Conservation (phyloP, 2,888 invertebrate genomes). For the Vannuccia rotundouncinata region DNA sequence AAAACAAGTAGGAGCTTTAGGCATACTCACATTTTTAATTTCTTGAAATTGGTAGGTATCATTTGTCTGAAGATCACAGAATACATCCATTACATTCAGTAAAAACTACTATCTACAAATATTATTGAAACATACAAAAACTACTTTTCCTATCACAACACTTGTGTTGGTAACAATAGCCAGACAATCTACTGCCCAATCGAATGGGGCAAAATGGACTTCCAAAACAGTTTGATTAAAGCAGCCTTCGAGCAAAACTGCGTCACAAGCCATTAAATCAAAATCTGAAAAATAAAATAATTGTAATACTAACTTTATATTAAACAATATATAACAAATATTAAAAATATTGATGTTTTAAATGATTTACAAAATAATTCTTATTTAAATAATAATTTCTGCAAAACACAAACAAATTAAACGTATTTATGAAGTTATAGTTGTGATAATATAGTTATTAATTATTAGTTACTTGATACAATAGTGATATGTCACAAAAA, state of each 20-base stretch:
- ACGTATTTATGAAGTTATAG: too few relatives aligned
- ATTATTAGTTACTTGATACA: too few relatives aligned
- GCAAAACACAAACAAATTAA: too few relatives aligned
- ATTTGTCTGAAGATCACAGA: not conserved
- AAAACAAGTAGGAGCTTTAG: not conserved
- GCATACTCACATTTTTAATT: not conserved
- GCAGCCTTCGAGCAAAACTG: not conserved
- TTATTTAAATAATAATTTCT: too few relatives aligned
- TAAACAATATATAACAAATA: too few relatives aligned
- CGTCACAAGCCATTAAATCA: slow-evolving; percentile 4
- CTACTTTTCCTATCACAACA: not conserved
- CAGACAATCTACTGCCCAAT: not conserved
- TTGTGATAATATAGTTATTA: too few relatives aligned
- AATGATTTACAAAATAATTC: too few relatives aligned
- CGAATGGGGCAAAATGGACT: slow-evolving; percentile 10
- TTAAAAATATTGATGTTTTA: too few relatives aligned
- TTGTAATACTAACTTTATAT: too few relatives aligned
- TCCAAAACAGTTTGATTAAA: not conserved
- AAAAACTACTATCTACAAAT: not conserved
- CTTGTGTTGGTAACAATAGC: not conserved
- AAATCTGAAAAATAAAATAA: too few relatives aligned
- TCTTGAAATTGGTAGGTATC: not conserved
- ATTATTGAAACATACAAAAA: not conserved
- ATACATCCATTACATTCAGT: not conserved
- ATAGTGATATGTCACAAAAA: too few relatives aligned